phyloP scores from a whole-genome alignment of 1,140 invertebrate species.

The Procambarus virginalis region DNA sequence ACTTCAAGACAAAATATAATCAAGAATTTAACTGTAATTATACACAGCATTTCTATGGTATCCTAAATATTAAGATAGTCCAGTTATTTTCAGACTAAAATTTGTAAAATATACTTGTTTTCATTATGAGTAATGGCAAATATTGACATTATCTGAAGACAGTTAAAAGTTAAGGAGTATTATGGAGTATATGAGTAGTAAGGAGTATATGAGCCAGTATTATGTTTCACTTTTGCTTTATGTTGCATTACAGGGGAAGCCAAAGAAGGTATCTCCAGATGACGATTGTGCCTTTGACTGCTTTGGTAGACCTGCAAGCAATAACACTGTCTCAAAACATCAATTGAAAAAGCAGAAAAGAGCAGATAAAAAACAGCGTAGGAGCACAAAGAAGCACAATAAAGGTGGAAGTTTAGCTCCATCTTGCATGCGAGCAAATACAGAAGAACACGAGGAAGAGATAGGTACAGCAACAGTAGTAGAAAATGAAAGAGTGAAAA shows the following conservation, averaged over 20 bases:
- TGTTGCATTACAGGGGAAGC: constrained; percentile 57
- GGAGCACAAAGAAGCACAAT: constrained; percentile 43
- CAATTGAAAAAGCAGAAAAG: constrained; percentile 66
- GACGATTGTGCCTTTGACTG: constrained; percentile 67
- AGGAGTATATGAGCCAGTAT: neutral
- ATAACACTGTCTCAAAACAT: constrained; percentile 58
- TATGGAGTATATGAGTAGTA: neutral
- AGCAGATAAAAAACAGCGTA: constrained; percentile 49
- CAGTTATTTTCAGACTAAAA: no score
- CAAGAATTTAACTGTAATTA: no score
- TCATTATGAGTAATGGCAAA: no score
- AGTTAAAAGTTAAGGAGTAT: neutral
- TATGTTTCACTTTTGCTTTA: neutral
- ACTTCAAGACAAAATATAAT: no score
- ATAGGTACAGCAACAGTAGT: neutral
- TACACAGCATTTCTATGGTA: no score
- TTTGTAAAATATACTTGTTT: no score
- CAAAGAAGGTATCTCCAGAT: constrained; percentile 49
- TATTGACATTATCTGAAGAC: no score
- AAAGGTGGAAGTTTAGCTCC: constrained; percentile 41
- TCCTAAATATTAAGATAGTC: no score
- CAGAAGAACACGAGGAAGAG: constrained; percentile 55
- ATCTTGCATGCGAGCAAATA: constrained; percentile 41
- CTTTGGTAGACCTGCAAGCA: constrained; percentile 44
- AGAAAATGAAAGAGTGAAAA: constrained; percentile 45